phyloP scores from a whole-genome alignment of 2,797 vertebrate species.

The Cetoscarus ocellatus region DNA sequence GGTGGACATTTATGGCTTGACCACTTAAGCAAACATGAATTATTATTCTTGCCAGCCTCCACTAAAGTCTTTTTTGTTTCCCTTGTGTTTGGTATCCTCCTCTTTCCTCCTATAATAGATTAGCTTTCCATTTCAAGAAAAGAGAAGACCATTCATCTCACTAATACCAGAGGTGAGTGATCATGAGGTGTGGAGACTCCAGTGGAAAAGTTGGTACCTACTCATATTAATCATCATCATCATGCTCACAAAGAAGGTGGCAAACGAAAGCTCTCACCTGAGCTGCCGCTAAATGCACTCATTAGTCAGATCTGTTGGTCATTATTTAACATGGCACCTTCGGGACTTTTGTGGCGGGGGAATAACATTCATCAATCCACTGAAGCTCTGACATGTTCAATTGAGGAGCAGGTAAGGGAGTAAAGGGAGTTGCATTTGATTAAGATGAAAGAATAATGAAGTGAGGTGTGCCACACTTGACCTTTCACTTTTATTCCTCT shows the following conservation, averaged over 20 bases:
- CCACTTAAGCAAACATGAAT: constrained; percentile 47
- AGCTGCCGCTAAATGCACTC: constrained; percentile 41
- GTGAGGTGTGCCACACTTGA: constrained; percentile 54
- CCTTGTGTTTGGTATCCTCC: constrained; percentile 3
- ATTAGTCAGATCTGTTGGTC: constrained; percentile 60
- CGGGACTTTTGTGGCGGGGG: constrained; percentile 42
- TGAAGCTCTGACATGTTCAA: constrained; percentile 55
- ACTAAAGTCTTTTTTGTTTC: constrained; percentile 39
- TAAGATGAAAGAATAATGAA: constrained; percentile 58
- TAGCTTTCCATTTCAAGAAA: constrained; percentile 51
- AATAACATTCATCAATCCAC: constrained; percentile 62
- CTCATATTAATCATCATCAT: constrained; percentile 76
- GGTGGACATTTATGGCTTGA: constrained; percentile 40
- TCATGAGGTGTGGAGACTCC: constrained; percentile 63
- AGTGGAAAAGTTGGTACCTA: constrained; percentile 51
- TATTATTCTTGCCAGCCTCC: constrained; percentile 37
- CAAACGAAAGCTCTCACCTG: constrained; percentile 31
- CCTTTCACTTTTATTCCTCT: constrained; percentile 54
- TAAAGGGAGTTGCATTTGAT: constrained; percentile 57
- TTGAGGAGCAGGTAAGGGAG: constrained; percentile 35
- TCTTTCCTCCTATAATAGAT: constrained; percentile 17
- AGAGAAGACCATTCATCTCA: constrained; percentile 70
- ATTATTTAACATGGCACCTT: constrained; percentile 58
- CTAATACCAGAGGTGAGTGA: constrained; percentile 67
- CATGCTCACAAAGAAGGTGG: constrained; percentile 24